Conservation (phyloP, 2,888 invertebrate species). For the Linnaemya tessellans region DNA sequence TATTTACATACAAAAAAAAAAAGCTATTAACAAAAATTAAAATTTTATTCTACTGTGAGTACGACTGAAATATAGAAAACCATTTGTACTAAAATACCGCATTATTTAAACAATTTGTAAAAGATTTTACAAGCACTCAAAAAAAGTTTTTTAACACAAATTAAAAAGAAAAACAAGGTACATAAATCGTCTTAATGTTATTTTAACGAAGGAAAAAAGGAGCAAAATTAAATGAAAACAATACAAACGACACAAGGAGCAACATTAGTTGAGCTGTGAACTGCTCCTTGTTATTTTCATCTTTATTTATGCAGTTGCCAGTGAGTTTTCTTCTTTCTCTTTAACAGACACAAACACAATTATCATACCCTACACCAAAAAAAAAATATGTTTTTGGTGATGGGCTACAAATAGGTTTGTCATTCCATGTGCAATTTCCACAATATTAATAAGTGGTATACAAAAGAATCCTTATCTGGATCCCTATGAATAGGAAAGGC, state of each 20-base stretch:
- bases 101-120: conserved; percentile 59
- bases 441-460: too few relatives aligned
- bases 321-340: conserved; percentile 3
- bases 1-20: not conserved
- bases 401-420: too few relatives aligned
- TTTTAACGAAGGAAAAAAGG: conserved; percentile 9
- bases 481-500: too few relatives aligned
- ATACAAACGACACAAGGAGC: conserved; percentile 32
- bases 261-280: conserved; percentile 33
- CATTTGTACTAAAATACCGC: conserved; percentile 25
- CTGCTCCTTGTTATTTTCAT: conserved; percentile 21
- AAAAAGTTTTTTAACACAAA: not conserved
- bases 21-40: not conserved
- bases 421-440: too few relatives aligned
- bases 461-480: too few relatives aligned
- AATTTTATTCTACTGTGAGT: not conserved
- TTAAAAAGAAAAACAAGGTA: conserved; percentile 15
- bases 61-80: conserved; percentile 15
- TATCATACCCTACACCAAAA: too few relatives aligned
- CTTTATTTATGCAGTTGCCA: conserved; percentile 51
- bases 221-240: conserved; percentile 31
- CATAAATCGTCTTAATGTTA: conserved; percentile 57
- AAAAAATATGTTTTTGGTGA: too few relatives aligned
- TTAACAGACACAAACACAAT: conserved; percentile 27
- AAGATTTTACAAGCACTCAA: conserved; percentile 27